Conservation (phyloP, 2,888 invertebrate genomes). For the Dioctria linearis region DNA sequence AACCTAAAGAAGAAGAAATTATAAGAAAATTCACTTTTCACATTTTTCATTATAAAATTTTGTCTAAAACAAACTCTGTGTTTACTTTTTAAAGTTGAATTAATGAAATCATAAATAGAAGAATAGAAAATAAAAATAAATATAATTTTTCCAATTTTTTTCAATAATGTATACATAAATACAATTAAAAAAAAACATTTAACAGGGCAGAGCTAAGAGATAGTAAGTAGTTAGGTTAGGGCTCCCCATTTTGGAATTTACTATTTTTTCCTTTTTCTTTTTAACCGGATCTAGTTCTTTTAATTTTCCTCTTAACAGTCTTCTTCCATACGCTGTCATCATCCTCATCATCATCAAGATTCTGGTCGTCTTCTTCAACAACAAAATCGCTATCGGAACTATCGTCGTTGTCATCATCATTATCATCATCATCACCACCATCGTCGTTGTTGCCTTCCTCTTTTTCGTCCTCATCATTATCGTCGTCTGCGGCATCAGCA, state of each 20-base stretch:
- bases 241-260: background rate
- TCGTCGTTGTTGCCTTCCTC: background rate
- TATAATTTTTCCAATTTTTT: background rate
- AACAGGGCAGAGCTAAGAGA: no score
- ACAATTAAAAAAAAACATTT: background rate
- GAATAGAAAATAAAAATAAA: background rate
- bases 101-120: background rate
- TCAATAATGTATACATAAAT: background rate
- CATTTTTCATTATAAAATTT: background rate
- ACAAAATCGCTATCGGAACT: slow-evolving; percentile 49
- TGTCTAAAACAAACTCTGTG: background rate
- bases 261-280: slow-evolving; percentile 9
- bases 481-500: background rate
- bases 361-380: slow-evolving; percentile 53
- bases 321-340: slow-evolving; percentile 1
- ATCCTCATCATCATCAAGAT: slow-evolving; percentile 54
- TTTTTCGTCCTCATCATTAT: background rate
- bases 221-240: background rate
- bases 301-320: slow-evolving; percentile 15
- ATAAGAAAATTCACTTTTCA: background rate
- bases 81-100: background rate
- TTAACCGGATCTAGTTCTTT: slow-evolving; percentile 32
- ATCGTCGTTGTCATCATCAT: slow-evolving; percentile 2
- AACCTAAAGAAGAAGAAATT: background rate
- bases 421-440: background rate